Percentiles rank a stretch among this genome's conserved stretches.
Conservation (phyloP, 2,888 invertebrate genomes). For the Cristatella mucedo region DNA sequence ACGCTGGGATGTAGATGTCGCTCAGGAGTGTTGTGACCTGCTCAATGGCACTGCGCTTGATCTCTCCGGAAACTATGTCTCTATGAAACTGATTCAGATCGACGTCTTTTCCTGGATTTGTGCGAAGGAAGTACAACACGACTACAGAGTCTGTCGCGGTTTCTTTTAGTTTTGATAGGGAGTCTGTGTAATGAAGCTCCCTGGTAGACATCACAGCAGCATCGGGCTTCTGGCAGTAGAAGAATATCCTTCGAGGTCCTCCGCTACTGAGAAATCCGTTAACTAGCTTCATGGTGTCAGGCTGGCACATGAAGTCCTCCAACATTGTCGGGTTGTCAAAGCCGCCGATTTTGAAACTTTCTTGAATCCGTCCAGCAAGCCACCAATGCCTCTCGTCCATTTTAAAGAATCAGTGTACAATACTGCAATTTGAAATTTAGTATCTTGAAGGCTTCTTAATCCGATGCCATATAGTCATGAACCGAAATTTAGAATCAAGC, state of each 20-base stretch:
- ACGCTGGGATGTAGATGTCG: slow-evolving; percentile 33
- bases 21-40: slow-evolving; percentile 27
- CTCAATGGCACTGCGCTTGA: slow-evolving; percentile 33
- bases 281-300: slow-evolving; percentile 26
- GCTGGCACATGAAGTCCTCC: slow-evolving; percentile 34
- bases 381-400: slow-evolving; percentile 41
- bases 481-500: no score
- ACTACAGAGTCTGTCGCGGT: slow-evolving; percentile 21
- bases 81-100: slow-evolving; percentile 28
- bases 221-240: slow-evolving; percentile 30
- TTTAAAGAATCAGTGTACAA: no score
- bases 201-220: slow-evolving; percentile 18
- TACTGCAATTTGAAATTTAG: no score
- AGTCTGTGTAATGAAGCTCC: slow-evolving; percentile 27
- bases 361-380: slow-evolving; percentile 37
- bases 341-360: slow-evolving; percentile 34
- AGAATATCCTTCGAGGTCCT: slow-evolving; percentile 32
- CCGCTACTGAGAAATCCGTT: slow-evolving; percentile 30
- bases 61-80: slow-evolving; percentile 35
- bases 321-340: slow-evolving; percentile 31
- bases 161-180: slow-evolving; percentile 27
- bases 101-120: slow-evolving; percentile 29
- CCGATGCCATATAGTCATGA: no score
- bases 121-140: slow-evolving; percentile 33
- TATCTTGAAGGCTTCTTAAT: no score